Base-by-base conservation (phyloP, 2,888 invertebrate genomes). In the Andrena flavipes region DNA sequence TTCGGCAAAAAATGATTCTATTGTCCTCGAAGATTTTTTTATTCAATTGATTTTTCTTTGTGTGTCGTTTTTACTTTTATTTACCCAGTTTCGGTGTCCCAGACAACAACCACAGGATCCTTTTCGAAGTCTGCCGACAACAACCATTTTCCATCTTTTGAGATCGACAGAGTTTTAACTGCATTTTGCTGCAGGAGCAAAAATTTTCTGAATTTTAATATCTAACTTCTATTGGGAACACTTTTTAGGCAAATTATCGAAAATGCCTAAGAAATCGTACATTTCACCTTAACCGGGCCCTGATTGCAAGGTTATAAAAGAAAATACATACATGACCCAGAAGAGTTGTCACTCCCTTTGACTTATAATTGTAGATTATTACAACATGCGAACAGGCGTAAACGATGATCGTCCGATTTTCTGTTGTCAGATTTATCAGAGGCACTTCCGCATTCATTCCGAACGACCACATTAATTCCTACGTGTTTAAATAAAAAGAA, bases 341-440 rank as follows among this genome's bases (percentile, higher is more conserved):
- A 56, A 97, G 94, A 85, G 96, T 95, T 88, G 93, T 94, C 95
- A 96, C 96, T 76, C 94, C 92, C 70, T 95, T 95, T 5, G 94
- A 94, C 56, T 94, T 94, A 94, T 96, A 96, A 93, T 97, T 95
- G 91, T 96, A 96, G 0, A 97, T 89, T 8, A 97, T 94, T 0
- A 95, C 96, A 73, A 95, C 95, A 93, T 97, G 96, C 7, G 95
- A 95, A 63, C 96, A 96, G 0, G 96, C 95, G 89, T 96, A 97
- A 91, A 96, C 96, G 16, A 96, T 94, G 1, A 94, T 90, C 10
- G 95, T 95, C 78, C 95, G 94, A 49, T 94, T 94, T 4, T 93
- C 90, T 5, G 93, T 93, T 68, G 95, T 96, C 83, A 97, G 90
- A 91, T 96, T 96, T 72, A 96, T 93, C 5, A 96, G 94, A 1